Evolutionary conservation across 2,113 vertebrate genomes (phyloP).

Genomic region (Equus przewalskii): DNA sequence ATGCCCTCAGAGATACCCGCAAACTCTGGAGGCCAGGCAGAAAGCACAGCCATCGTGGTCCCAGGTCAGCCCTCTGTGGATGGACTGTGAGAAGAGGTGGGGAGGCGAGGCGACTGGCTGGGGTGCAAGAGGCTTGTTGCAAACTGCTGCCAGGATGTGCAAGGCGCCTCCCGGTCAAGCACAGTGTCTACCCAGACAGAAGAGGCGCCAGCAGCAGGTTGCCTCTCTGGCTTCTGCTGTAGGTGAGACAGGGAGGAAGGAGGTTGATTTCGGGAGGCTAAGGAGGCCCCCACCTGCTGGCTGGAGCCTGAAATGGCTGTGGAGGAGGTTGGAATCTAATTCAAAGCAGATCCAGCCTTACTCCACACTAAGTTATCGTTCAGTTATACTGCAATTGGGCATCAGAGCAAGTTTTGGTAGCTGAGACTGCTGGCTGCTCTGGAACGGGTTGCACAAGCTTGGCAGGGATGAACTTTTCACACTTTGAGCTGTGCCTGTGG

Average conservation of each 20-base stretch:
- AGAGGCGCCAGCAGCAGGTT: background rate
- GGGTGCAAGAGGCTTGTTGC: background rate
- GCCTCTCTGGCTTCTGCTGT: background rate
- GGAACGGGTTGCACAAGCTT: background rate
- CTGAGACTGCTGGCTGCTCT: background rate
- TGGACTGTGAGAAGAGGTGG: background rate
- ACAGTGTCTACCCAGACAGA: background rate
- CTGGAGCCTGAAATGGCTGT: background rate
- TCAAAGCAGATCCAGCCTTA: background rate
- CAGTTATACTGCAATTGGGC: background rate
- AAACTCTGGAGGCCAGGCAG: background rate
- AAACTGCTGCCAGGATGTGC: no score
- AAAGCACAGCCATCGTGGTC: background rate
- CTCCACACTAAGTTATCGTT: background rate
- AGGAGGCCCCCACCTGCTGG: background rate
- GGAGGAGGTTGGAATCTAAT: no score
- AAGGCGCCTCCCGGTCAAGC: background rate
- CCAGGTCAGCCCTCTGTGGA: background rate
- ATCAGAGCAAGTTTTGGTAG: background rate
- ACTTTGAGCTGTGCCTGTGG: background rate
- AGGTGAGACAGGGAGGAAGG: background rate
- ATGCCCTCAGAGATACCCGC: background rate
- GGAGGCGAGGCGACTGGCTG: background rate
- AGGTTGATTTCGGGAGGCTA: background rate
- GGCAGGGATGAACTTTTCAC: background rate